These are phyloP conservation scores for Ectropis crepuscularia DNA, from an alignment of 2,888 invertebrate genomes.

Conservation along the genomic window DNA sequence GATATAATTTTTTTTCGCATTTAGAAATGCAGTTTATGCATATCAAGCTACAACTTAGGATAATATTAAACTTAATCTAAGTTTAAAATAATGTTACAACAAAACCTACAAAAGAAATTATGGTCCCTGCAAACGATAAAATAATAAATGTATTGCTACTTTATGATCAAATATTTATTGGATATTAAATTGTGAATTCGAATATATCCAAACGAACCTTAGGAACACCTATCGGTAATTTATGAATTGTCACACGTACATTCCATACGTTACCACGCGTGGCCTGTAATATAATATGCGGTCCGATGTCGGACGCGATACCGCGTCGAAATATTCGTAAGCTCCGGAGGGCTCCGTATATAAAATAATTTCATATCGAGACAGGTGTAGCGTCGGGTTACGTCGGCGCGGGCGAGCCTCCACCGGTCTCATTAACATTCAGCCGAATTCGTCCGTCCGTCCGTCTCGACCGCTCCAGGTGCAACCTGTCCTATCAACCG, in stretches of 20 bases:
- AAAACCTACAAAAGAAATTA: too few relatives aligned
- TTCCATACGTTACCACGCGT: constrained; percentile 65
- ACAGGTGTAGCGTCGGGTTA: constrained; percentile 81
- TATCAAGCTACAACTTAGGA: too few relatives aligned
- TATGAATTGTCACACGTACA: constrained; percentile 59
- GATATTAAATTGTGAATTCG: constrained; percentile 3
- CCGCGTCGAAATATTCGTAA: constrained; percentile 75
- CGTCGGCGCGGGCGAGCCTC: constrained; percentile 45
- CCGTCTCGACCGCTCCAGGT: constrained; percentile 58
- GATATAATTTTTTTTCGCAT: too few relatives aligned
- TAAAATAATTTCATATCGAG: constrained; percentile 77
- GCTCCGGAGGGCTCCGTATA: constrained; percentile 77
- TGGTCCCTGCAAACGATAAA: too few relatives aligned
- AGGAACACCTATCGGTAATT: constrained; percentile 46
- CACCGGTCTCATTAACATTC: constrained; percentile 68
- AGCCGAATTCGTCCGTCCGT: constrained; percentile 70
- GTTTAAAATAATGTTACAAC: too few relatives aligned
- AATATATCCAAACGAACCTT: constrained; percentile 8
- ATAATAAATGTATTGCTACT: too few relatives aligned
- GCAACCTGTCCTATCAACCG: constrained; percentile 69
- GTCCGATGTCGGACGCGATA: constrained; percentile 69
- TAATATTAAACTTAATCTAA: too few relatives aligned
- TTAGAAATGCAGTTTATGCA: too few relatives aligned
- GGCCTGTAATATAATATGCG: constrained; percentile 72
- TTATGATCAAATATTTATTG: too few relatives aligned